A percentile compares a stretch with the other conserved stretches of the same genome.
These are phyloP conservation scores for Alethe diademata DNA, from an alignment of 2,113 vertebrate species.

Conservation along the genomic window DNA sequence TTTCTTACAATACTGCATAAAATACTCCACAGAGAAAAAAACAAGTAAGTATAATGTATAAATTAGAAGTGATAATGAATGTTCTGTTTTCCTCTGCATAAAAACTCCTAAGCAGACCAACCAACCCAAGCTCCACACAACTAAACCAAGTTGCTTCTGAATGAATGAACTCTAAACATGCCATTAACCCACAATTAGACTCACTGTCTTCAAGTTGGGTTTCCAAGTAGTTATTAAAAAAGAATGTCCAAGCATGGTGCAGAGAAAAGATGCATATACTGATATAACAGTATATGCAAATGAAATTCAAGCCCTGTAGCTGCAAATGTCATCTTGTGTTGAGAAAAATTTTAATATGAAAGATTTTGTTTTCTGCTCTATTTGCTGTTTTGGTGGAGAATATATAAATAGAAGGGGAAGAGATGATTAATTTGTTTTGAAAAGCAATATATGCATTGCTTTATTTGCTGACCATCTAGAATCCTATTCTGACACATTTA, in stretches of 20 bases:
- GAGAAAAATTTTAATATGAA: neutral
- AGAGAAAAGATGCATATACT: neutral
- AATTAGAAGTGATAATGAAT: neutral
- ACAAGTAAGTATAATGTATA: neutral
- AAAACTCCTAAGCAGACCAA: neutral
- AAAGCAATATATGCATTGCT: neutral
- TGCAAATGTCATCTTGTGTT: neutral
- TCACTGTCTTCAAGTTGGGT: neutral
- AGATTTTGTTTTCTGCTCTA: slow-evolving; percentile 18
- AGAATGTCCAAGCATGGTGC: neutral
- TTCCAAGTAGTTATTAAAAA: neutral
- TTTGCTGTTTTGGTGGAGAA: neutral
- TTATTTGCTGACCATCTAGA: slow-evolving; percentile 12
- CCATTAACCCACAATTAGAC: neutral
- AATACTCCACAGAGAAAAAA: neutral
- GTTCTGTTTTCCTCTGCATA: neutral
- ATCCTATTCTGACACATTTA: neutral
- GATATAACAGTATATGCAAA: neutral
- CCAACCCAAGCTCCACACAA: neutral
- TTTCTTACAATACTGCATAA: neutral
- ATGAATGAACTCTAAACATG: neutral
- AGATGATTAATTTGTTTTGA: slow-evolving; percentile 21
- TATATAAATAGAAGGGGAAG: neutral
- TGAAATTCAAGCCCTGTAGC: slow-evolving; percentile 14
- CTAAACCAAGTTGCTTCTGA: neutral